Percentiles rank a stretch among this genome's conserved stretches.
Evolutionary conservation across 2,888 invertebrate species (phyloP).

Genomic region (Cosmorhoe ocellata): DNA sequence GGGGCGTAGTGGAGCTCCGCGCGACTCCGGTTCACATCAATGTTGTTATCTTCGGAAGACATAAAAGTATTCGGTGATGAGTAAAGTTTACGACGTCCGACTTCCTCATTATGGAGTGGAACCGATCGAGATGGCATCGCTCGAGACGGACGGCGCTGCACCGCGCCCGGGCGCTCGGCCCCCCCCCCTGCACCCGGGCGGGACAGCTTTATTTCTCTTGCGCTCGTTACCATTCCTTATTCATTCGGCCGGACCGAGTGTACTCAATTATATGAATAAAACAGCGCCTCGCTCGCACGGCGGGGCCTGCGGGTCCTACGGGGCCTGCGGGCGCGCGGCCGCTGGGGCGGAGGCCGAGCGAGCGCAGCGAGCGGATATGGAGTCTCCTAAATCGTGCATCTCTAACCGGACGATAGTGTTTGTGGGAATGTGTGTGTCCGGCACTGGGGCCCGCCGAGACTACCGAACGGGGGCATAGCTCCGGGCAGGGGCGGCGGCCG

Average conservation of each 20-base stretch:
- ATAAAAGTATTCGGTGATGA: constrained; percentile 11
- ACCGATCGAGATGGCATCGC: constrained; percentile 8
- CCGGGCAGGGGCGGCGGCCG: too few relatives aligned
- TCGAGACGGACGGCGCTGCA: constrained; percentile 4
- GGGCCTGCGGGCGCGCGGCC: too few relatives aligned
- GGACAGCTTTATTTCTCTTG: constrained; percentile 26
- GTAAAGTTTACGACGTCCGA: constrained; percentile 6
- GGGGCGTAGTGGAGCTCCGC: not conserved
- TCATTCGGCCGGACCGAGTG: constrained; percentile 31
- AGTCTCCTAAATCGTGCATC: too few relatives aligned
- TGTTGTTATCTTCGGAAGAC: not conserved
- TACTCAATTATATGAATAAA: constrained; percentile 40
- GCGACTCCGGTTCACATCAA: not conserved
- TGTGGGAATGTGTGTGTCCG: too few relatives aligned
- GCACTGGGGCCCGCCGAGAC: too few relatives aligned
- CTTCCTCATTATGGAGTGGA: constrained; percentile 6
- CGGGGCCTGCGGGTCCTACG: too few relatives aligned
- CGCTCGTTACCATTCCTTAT: constrained; percentile 36
- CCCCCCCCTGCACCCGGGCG: too few relatives aligned
- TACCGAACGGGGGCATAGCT: too few relatives aligned
- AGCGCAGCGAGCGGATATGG: too few relatives aligned
- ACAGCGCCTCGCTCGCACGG: constrained; percentile 11
- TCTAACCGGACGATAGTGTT: too few relatives aligned
- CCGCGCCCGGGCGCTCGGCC: too few relatives aligned
- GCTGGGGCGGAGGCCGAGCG: too few relatives aligned